Conservation (phyloP, 2,113 vertebrate genomes). For the Bubalus kerabau region DNA sequence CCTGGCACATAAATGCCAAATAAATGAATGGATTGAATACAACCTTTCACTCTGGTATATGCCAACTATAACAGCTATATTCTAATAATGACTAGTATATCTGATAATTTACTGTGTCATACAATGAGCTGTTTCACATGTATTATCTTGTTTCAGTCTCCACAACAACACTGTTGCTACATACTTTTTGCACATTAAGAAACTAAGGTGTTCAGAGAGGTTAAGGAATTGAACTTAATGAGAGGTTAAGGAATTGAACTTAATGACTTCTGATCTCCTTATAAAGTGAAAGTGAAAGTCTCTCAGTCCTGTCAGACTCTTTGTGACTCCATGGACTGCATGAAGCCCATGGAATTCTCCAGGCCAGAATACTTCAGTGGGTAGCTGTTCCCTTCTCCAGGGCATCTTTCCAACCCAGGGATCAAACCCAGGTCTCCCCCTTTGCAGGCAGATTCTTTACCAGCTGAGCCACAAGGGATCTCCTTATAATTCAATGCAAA, state of each 20-base stretch:
- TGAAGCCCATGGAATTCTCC: not conserved
- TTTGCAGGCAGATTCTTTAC: not conserved
- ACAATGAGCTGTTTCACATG: not conserved
- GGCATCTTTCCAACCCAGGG: not conserved
- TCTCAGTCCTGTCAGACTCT: not conserved
- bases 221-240: not conserved
- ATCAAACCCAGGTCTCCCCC: not conserved
- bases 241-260: constrained; percentile 1
- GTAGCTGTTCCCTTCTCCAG: not conserved
- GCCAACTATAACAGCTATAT: not conserved
- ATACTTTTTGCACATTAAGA: not conserved
- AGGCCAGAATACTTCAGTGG: not conserved
- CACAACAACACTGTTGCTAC: not conserved
- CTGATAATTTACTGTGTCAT: not conserved
- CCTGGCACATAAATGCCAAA: not conserved
- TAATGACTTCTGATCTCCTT: not conserved
- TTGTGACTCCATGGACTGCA: not conserved
- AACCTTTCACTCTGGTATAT: not conserved
- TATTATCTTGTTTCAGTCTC: not conserved
- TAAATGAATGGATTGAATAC: not conserved
- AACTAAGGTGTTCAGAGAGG: not conserved
- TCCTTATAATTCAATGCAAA: not conserved
- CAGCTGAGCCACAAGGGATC: not conserved
- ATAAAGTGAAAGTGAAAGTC: not conserved
- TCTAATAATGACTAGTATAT: not conserved